A percentile compares a stretch with the other conserved stretches of the same genome.
Evolutionary conservation across 1,140 invertebrate species (phyloP).

Genomic region (Cephus cinctus): DNA sequence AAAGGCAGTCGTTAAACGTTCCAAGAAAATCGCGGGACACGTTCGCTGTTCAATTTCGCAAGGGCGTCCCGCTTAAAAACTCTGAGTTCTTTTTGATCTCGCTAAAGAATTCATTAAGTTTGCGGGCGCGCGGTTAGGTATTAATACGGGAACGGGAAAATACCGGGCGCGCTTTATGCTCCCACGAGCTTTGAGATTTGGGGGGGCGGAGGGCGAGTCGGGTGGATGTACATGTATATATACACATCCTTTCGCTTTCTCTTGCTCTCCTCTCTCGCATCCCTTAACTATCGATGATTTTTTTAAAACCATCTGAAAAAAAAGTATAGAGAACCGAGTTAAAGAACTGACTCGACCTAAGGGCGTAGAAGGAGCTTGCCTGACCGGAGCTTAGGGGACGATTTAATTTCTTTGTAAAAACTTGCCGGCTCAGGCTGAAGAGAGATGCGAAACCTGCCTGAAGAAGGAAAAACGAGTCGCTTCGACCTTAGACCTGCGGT

Average conservation of each 20-base stretch:
- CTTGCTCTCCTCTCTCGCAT: constrained; percentile 22
- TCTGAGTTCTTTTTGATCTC: constrained; percentile 38
- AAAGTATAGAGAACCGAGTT: no score
- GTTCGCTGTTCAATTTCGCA: constrained; percentile 32
- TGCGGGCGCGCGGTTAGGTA: constrained; percentile 37
- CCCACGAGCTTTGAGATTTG: constrained; percentile 20
- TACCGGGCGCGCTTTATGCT: constrained; percentile 29
- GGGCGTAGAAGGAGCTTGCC: constrained; percentile 14
- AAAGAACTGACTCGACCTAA: no score
- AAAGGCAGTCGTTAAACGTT: constrained; percentile 31
- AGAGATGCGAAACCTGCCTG: no score
- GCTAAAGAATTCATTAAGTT: constrained; percentile 47
- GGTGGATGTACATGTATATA: constrained; percentile 30
- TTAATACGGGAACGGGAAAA: constrained; percentile 41
- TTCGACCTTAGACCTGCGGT: no score
- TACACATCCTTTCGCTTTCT: constrained; percentile 19
- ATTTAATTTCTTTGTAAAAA: no score
- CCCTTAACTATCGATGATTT: constrained; percentile 26
- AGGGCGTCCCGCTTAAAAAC: constrained; percentile 1
- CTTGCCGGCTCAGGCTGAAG: no score
- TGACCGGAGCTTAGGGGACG: no score
- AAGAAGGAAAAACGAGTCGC: no score
- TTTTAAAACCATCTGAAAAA: constrained; percentile 6
- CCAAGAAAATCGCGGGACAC: constrained; percentile 17
- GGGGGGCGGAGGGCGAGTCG: constrained; percentile 21